phyloP scores from a whole-genome alignment of 2,113 vertebrate genomes.

The Planiliza haematocheilus region DNA sequence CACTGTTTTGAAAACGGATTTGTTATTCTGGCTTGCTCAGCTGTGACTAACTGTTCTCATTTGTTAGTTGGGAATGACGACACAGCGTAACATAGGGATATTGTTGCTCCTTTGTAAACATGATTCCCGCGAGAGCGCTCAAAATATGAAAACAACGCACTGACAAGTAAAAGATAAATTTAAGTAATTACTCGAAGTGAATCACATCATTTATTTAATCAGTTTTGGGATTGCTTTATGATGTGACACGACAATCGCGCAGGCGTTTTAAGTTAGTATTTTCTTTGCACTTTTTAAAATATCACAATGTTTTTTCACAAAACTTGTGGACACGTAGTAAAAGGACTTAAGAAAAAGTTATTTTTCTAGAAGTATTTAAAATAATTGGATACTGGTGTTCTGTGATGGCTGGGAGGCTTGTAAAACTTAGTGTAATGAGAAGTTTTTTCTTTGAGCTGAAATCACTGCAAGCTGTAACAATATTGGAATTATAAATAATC shows the following conservation, averaged over 20 bases:
- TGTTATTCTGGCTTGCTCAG: slow-evolving; percentile 40
- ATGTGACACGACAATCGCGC: background rate
- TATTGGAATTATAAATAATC: slow-evolving; percentile 46
- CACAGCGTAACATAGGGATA: background rate
- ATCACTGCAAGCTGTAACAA: slow-evolving; percentile 37
- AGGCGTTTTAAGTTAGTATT: too few species aligned
- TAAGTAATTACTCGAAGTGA: slow-evolving; percentile 16
- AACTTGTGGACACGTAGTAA: slow-evolving; percentile 8
- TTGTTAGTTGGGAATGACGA: slow-evolving; percentile 23
- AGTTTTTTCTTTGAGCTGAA: slow-evolving; percentile 41
- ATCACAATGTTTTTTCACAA: background rate
- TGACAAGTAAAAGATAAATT: background rate
- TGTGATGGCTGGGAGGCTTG: slow-evolving; percentile 25
- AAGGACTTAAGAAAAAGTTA: slow-evolving; percentile 6
- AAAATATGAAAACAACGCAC: slow-evolving; percentile 3
- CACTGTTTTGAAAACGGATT: slow-evolving; percentile 45
- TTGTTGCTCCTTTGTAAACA: background rate
- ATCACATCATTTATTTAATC: background rate
- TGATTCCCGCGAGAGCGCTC: background rate
- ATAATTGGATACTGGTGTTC: background rate
- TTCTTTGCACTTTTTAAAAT: background rate
- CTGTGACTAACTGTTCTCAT: slow-evolving; percentile 39
- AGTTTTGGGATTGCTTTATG: background rate
- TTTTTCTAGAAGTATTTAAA: background rate
- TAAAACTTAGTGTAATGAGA: slow-evolving; percentile 40